Base-by-base conservation (phyloP, 2,113 vertebrate species). In the Nothoprocta perdicaria region DNA sequence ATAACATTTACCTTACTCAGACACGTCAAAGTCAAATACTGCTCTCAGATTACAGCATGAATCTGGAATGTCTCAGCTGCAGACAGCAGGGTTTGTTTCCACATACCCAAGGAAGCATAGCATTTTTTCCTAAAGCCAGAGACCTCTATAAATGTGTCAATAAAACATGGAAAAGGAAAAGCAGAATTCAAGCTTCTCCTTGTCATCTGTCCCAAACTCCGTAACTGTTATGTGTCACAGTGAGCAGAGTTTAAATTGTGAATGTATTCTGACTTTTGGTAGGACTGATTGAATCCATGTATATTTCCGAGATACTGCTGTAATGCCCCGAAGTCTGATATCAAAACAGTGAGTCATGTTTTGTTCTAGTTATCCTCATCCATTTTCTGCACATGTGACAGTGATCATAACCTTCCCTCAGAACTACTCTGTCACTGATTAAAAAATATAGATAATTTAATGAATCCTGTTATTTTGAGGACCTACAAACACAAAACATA, bases 321-420 rank as follows among this genome's bases (percentile, higher is more conserved):
- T 40, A 89, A 76, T 93, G 63, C 67, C 84, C 58, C 55, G 80
- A 86, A 94, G 84, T 8, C 0, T 65, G 50, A 22, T 87, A 82
- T 82, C 84, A 85, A 83, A 60, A 26, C 4, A 1, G 27, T 74
- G 80, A 95, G 41, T 89, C 68, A 72, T 57, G 21, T 90, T 94
- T 95, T 91, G 76, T 86, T 89, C 24, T 53, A 89, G 67, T 83
- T 89, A 79, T 19, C 6, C 82, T 89, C 46, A 65, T 89, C 24
- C 14, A 46, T 24, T 83, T 91, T 81, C 16, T 45, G 43, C 12
- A 40, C 63, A 74, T 61, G 61, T 83, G 52, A 85, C 46, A 86
- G 26, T 75, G 71, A 76, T 73, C 4, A 0, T 75, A 52, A 73
- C 31, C 55, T 69, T 91, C 18, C 13, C 27, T 61, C 40, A 33